These are phyloP conservation scores for Arge pagana DNA, from an alignment of 2,888 invertebrate species.

Conservation along the genomic window DNA sequence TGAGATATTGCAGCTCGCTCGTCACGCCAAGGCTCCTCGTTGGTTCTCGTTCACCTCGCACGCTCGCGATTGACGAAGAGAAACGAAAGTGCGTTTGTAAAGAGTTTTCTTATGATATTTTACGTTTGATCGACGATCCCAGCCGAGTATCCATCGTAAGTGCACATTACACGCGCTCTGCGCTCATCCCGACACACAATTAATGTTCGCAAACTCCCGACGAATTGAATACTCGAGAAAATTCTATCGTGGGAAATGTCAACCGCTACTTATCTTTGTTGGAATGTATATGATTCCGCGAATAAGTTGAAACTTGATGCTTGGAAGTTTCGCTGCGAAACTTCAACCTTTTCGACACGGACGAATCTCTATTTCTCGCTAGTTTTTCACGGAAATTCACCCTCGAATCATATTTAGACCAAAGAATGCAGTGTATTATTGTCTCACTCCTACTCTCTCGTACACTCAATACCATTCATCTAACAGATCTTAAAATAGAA, in stretches of 20 bases:
- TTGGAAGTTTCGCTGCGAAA: too few relatives aligned
- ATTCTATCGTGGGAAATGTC: conserved; percentile 38
- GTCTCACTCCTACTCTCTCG: too few relatives aligned
- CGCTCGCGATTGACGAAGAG: neutral
- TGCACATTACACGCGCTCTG: conserved; percentile 22
- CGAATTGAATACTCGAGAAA: conserved; percentile 28
- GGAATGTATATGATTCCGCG: neutral
- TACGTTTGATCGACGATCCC: conserved; percentile 41
- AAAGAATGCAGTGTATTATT: too few relatives aligned
- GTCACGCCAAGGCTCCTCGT: conserved; percentile 25
- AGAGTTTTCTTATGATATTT: conserved; percentile 45
- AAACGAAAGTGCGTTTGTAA: conserved; percentile 30
- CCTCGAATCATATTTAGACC: too few relatives aligned
- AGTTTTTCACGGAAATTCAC: too few relatives aligned
- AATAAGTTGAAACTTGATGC: neutral
- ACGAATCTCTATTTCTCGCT: too few relatives aligned
- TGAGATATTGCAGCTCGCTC: conserved; percentile 35
- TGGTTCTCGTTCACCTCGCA: conserved; percentile 16
- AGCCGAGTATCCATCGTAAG: conserved; percentile 46
- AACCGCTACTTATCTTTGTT: conserved; percentile 20
- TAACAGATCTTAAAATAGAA: conserved; percentile 9
- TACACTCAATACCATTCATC: neutral
- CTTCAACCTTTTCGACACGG: too few relatives aligned
- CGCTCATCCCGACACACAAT: conserved; percentile 34
- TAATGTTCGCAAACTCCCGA: conserved; percentile 24